Percentiles rank a stretch among this genome's conserved stretches.
These are phyloP conservation scores for Phrynocephalus forsythii DNA, from an alignment of 2,797 vertebrate genomes.

Conservation along the genomic window DNA sequence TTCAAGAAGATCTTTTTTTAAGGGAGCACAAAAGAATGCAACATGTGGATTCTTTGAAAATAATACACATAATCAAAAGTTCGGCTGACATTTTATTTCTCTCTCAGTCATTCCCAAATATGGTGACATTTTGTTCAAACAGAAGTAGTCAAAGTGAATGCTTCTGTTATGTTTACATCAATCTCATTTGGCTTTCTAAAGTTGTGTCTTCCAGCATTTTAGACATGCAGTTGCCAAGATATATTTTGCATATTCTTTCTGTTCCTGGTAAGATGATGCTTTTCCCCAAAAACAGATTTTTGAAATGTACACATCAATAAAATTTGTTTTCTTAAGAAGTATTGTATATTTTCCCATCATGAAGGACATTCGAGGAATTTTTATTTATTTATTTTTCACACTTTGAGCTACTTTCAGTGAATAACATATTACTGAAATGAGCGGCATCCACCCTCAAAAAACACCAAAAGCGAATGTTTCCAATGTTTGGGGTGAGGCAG, in stretches of 20 bases:
- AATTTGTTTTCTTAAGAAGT: not conserved
- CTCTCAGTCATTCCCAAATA: not conserved
- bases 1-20: not conserved
- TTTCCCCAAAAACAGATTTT: not conserved
- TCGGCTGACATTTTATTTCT: not conserved
- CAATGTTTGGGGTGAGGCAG: not conserved
- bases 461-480: not conserved
- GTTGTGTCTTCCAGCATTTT: not conserved
- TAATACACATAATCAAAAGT: not conserved
- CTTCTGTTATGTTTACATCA: not conserved
- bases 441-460: not conserved
- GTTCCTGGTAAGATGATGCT: not conserved
- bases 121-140: not conserved
- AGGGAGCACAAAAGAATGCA: not conserved
- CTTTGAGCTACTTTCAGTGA: not conserved
- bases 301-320: not conserved
- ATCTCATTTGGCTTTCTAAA: not conserved
- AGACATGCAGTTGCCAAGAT: not conserved
- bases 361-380: not conserved
- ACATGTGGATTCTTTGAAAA: not conserved
- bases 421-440: not conserved
- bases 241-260: not conserved
- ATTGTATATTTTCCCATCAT: not conserved
- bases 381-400: not conserved
- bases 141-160: not conserved